Base-by-base conservation (phyloP, 2,797 vertebrate genomes). In the Moxostoma hubbsi region DNA sequence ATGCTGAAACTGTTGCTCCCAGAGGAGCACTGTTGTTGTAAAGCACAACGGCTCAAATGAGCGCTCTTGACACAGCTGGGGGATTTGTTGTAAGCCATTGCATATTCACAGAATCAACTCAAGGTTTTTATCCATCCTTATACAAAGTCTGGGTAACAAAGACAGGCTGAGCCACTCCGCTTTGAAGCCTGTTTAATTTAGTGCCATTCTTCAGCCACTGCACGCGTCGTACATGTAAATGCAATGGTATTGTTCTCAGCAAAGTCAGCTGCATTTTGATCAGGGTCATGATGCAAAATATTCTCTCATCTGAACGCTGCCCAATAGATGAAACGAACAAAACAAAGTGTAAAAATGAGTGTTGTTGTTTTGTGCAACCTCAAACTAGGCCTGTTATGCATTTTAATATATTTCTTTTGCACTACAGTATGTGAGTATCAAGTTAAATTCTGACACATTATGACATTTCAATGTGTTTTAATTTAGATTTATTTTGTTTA, bases 51-150 rank as follows among this genome's bases (percentile, higher is more conserved):
- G 75, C 78, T 81, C 72, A 77, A 75, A 69, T 12, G 12, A 74
- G 71, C 76, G 79, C 81, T 81, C 79, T 83, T 66, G 72, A 83
- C 79, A 78, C 7, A 55, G 76, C 59, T 53, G 13, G 2, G 63
- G 75, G 70, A 75, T 85, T 80, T 67, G 77, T 67, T 71, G 63
- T 80, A 82, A 77, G 79, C 70, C 81, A 77, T 68, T 79, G 50
- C 69, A 74, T 80, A 80, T 84, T 84, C 77, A 59, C 78, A 71
- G 49, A 79, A 79, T 83, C 62, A 79, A 73, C 84, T 72, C 81
- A 16, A 57, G 75, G 71, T 65, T 75, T 76, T 76, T 83, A 82
- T 76, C 74, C 53, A 61, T 55, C 51, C 58, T 69, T 58, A 53
- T 55, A 51, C 66, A 65, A 69, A 75, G 72, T 75, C 72, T 51